A percentile compares a stretch with the other conserved stretches of the same genome.
Evolutionary conservation across 2,888 invertebrate species (phyloP).

Genomic region (Ormyrus nitidulus): DNA sequence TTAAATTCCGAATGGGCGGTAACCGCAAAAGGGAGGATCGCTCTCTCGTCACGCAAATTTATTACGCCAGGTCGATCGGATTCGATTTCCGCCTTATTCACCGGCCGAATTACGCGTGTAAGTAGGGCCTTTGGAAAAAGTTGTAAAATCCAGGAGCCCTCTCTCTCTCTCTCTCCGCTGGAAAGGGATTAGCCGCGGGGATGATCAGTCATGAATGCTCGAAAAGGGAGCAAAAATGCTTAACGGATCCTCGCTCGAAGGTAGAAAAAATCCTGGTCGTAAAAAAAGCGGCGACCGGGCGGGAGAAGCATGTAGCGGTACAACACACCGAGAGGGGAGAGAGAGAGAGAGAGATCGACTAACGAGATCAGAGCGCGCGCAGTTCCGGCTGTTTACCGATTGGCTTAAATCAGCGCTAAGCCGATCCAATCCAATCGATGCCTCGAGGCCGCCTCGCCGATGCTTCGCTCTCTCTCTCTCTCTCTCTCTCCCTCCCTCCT

Average conservation of each 20-base stretch:
- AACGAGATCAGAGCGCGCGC: slow-evolving; percentile 71
- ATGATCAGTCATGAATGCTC: too few relatives aligned
- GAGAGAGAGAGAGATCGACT: slow-evolving; percentile 55
- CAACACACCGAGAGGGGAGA: neutral
- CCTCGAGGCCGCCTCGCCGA: slow-evolving; percentile 64
- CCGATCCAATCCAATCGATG: slow-evolving; percentile 74
- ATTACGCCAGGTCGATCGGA: too few relatives aligned
- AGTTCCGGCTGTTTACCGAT: slow-evolving; percentile 73
- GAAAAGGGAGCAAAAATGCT: too few relatives aligned
- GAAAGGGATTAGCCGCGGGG: too few relatives aligned
- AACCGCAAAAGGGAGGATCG: too few relatives aligned
- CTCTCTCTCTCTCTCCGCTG: too few relatives aligned
- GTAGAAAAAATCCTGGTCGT: slow-evolving; percentile 13
- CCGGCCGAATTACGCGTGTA: too few relatives aligned
- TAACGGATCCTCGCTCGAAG: neutral
- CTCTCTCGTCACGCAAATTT: too few relatives aligned
- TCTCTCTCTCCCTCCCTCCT: neutral
- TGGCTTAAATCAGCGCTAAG: slow-evolving; percentile 76
- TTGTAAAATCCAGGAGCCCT: too few relatives aligned
- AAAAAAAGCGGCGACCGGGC: neutral
- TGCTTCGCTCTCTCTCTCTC: neutral
- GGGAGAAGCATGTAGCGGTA: neutral
- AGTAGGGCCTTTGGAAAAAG: too few relatives aligned
- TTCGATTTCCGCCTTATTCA: too few relatives aligned
- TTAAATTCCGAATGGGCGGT: too few relatives aligned